Evolutionary conservation across 2,888 invertebrate genomes (phyloP), one percentile per base, ranked within the genome.

Genomic region (Stenichneumon culpator): DNA sequence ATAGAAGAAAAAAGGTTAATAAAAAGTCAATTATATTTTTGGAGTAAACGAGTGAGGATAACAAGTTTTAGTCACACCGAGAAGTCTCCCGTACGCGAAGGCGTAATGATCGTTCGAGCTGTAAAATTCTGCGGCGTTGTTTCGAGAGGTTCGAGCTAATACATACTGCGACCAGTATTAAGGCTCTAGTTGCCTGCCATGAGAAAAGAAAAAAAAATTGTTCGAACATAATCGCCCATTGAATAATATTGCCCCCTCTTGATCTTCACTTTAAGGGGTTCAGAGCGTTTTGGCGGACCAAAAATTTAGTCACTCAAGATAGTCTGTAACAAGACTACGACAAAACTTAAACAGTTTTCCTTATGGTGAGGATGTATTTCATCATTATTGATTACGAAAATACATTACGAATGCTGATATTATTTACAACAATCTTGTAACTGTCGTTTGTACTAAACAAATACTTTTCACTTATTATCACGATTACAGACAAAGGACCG

Each of bases 151-250:
- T 57, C 25, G 57, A 5, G 57, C 57, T 28, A n/a, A 25, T 14
- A 28, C 32, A 28, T 32, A 63, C 32, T 63, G 63, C 32, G 63
- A 63, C 32, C 63, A 63, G 63, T 63, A 63, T 63, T 63, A 63
- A 63, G 63, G 63, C 63, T 75, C 22, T n/a, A 14, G 52, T 63
- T 57, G 67, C 54, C 36, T 57, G 25, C 11, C n/a, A 28, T n/a
- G 63, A 57, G 14, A 25, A 57, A 47, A 67, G 11, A 28, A 14
- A 28, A 52, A 32, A 36, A 36, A 36, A 32, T 65, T n/a, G 50
- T 77, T 50, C 47, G 36, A 78, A 22, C 22, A 16, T 69, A 47
- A 32, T 52, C 36, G 32, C 47, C 11, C 78, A 22, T 57, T 67
- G 47, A 54, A 68, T 68, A 67, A 22, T 19, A 54, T 22, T 19